A percentile compares a stretch with the other conserved stretches of the same genome.
phyloP scores from a whole-genome alignment of 2,113 vertebrate genomes.

The Puffinus mauretanicus region DNA sequence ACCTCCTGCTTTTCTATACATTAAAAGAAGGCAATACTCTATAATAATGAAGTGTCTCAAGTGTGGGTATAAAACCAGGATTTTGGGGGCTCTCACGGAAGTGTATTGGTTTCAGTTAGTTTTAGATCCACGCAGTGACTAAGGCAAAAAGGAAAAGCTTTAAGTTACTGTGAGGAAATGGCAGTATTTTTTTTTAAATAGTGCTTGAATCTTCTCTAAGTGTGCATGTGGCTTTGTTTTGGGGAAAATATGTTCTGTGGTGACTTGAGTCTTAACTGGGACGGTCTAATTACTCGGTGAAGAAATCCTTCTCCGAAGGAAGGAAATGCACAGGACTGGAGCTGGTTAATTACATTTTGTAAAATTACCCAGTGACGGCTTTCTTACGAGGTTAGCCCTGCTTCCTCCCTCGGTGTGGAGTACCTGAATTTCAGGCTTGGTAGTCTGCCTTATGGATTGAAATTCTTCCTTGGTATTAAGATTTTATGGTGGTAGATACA shows the following conservation, averaged over 20 bases:
- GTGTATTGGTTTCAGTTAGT: neutral
- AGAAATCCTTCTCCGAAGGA: neutral
- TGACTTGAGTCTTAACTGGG: neutral
- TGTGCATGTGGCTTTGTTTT: neutral
- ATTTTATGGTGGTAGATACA: neutral
- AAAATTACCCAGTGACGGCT: neutral
- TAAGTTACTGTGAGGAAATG: neutral
- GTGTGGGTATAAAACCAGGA: neutral
- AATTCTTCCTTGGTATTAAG: neutral
- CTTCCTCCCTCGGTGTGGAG: neutral
- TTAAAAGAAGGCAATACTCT: neutral
- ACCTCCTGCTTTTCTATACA: neutral
- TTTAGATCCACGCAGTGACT: neutral
- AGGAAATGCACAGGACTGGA: neutral
- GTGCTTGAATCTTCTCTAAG: neutral
- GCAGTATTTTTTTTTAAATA: neutral
- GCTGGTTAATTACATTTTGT: neutral
- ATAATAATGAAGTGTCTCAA: neutral
- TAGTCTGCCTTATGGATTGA: slow-evolving; percentile 4
- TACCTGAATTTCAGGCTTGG: slow-evolving; percentile 57
- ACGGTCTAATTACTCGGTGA: neutral
- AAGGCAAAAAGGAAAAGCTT: neutral
- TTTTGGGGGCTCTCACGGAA: neutral
- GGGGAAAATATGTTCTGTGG: neutral
- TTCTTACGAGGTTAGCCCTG: neutral